Evolutionary conservation across 2,113 vertebrate species (phyloP).

Genomic region (Megatriorchis doriae): DNA sequence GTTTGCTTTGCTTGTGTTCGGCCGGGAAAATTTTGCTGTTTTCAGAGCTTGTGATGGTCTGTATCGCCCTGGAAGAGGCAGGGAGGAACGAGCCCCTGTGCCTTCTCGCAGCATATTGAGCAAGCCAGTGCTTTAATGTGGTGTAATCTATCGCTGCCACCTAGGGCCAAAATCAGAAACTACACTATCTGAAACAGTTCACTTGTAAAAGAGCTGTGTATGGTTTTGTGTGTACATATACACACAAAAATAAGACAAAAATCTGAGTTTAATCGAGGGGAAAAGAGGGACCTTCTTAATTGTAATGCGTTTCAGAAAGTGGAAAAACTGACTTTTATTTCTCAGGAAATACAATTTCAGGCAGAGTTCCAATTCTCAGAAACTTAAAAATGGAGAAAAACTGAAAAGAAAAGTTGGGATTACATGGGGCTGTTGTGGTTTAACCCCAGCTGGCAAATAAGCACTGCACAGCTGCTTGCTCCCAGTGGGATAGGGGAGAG

Average conservation of each 20-base stretch:
- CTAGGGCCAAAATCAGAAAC: conserved; percentile 50
- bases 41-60: background rate
- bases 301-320: background rate
- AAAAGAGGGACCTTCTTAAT: background rate
- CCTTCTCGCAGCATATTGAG: background rate
- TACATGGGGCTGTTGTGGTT: background rate
- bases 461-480: rapidly evolving
- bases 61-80: background rate
- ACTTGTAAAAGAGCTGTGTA: background rate
- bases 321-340: background rate
- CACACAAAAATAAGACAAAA: background rate
- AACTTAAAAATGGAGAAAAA: background rate
- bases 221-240: rapidly evolving
- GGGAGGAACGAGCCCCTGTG: background rate
- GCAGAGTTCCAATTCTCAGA: background rate
- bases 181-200: background rate
- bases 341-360: background rate
- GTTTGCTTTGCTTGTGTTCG: background rate
- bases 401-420: background rate
- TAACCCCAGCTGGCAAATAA: background rate
- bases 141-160: conserved; percentile 44
- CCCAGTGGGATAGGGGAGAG: too few species aligned
- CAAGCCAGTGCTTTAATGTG: background rate
- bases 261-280: background rate
- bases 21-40: background rate